Evolutionary conservation across 2,113 vertebrate genomes (phyloP).

Genomic region (Gadus chalcogrammus): DNA sequence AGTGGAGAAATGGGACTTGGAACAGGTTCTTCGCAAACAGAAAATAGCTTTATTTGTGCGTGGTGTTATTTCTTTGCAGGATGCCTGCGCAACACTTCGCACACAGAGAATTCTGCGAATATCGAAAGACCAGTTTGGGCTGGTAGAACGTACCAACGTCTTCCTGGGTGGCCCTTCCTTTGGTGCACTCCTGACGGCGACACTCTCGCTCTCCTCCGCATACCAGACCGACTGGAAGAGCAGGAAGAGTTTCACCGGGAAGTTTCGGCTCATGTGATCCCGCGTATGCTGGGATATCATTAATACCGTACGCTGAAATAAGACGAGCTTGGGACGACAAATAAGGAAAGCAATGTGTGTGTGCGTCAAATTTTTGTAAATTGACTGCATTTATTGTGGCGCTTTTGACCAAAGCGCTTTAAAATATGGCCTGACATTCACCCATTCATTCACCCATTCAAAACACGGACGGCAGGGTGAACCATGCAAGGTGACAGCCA

Average conservation of each 20-base stretch:
- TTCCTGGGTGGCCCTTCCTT: neutral
- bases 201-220: neutral
- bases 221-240: neutral
- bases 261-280: neutral
- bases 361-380: no score
- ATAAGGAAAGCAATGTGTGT: no score
- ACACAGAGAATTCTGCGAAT: no score
- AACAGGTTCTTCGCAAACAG: neutral
- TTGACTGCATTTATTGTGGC: no score
- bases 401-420: no score
- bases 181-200: neutral
- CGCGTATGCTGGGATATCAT: neutral
- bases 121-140: neutral
- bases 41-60: neutral
- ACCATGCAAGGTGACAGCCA: no score
- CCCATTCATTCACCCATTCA: no score
- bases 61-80: neutral
- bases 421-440: no score
- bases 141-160: neutral
- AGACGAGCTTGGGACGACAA: neutral
- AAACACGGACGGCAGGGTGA: no score
- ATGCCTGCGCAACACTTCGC: no score
- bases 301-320: neutral
- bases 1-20: neutral
- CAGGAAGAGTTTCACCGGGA: neutral